Conservation (phyloP, 2,797 vertebrate genomes). For the Peromyscus aztecus region DNA sequence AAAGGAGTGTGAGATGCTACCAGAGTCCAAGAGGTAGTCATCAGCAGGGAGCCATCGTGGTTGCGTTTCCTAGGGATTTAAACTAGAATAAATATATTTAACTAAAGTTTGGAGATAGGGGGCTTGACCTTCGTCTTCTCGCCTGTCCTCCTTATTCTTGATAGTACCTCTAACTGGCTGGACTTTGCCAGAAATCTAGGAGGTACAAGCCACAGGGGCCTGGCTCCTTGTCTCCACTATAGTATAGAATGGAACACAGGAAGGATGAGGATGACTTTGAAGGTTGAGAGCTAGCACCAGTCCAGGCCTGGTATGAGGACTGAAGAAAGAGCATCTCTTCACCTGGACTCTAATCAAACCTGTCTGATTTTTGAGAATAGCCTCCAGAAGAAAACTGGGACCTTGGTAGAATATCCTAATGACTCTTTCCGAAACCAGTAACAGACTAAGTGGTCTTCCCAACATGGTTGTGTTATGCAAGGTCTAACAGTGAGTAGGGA, state of each 20-base stretch:
- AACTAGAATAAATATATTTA: not conserved
- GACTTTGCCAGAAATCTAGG: not conserved
- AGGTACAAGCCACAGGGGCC: not conserved
- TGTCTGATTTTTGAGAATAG: not conserved
- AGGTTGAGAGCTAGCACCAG: not conserved
- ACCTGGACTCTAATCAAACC: not conserved
- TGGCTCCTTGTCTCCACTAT: not conserved
- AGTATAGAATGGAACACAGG: not conserved
- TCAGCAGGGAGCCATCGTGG: no score
- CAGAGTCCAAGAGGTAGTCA: not conserved
- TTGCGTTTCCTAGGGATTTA: not conserved
- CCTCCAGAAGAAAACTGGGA: not conserved
- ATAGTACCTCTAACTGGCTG: not conserved
- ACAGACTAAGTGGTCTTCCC: not conserved
- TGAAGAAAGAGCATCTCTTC: not conserved
- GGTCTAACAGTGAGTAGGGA: not conserved
- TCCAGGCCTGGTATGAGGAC: not conserved
- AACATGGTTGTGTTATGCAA: not conserved
- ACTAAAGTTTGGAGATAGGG: not conserved
- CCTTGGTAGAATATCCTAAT: slow-evolving; percentile 5
- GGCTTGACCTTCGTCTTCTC: not conserved
- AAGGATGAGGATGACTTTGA: not conserved
- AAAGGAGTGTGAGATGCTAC: not conserved
- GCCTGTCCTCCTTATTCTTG: not conserved
- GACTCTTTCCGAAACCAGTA: not conserved